Base-by-base conservation (phyloP, 2,888 invertebrate species). In the Heteromurus nitidus region DNA sequence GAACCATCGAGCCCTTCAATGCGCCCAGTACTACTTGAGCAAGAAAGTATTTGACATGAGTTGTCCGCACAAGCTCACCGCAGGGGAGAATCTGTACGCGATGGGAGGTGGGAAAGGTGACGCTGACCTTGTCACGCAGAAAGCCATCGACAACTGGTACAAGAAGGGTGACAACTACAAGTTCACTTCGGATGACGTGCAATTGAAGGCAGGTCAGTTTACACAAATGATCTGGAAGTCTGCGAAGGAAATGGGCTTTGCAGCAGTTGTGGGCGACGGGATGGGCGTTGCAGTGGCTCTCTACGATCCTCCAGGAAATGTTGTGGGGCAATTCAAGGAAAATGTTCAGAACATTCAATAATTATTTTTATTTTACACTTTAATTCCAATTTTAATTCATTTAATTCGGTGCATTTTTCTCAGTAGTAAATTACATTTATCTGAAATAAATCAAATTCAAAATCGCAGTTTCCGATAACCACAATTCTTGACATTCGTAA, bases 171-270 rank as follows among this genome's bases (percentile, higher is more conserved):
- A 92, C 80, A 90, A 92, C 68, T 85, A 82, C 62, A 75, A 85
- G 60, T 85, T 55, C 31, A 3, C 1, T 9, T 31, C 1, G 1
- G 65, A 80, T 1, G 36, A 64, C 7, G 80, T 75, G 55, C 83
- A 86, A 68, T 69, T 68, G 16, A 84, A 84, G 28, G 80, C 84
- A 5, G 96, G 95, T 16, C 96, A 96, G 88, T 96, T 96, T 88
- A 93, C 95, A 0, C 96, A 96, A 90, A 92, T 96, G 84, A 91
- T 96, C 24, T 96, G 96, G 95, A 93, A 93, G 86, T 92, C 92
- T 60, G 93, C 92, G 79, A 92, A 91, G 69, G 92, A 94, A 88
- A 88, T 96, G 13, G 96, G 96, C 0, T 93, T 96, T 0, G 96
- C 94, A 1, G 91, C 93, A 88, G 93, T 94, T 0, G 91, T 93